phyloP scores from a whole-genome alignment of 2,888 invertebrate species.

The Phyllotreta cruciferae region DNA sequence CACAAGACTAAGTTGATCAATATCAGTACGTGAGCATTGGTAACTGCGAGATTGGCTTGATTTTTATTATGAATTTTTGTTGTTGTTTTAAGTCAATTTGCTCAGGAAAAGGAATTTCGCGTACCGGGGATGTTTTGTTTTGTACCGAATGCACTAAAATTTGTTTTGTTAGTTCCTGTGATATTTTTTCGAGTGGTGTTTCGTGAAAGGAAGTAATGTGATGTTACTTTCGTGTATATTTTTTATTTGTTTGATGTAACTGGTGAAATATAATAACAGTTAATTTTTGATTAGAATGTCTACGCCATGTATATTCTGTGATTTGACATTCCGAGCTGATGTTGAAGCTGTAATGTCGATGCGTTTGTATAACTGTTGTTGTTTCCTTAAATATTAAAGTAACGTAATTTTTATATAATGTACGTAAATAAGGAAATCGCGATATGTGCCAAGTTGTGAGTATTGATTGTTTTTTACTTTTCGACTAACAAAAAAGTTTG shows the following conservation, averaged over 20 bases:
- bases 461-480: constrained; percentile 14
- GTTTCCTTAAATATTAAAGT: constrained; percentile 8
- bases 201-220: no score
- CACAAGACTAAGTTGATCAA: constrained; percentile 45
- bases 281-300: not conserved
- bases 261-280: not conserved
- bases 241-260: not conserved
- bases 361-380: constrained; percentile 2
- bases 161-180: no score
- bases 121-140: no score
- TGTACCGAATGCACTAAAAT: no score
- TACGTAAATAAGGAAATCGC: constrained; percentile 3
- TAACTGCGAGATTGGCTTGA: not conserved
- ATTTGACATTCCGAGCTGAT: constrained; percentile 1
- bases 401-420: not conserved
- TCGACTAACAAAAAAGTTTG: constrained; percentile 14
- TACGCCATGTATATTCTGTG: not conserved
- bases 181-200: no score
- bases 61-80: constrained; percentile 1
- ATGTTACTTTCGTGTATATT: no score
- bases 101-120: no score
- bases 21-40: constrained; percentile 33
- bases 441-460: constrained; percentile 31
- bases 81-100: constrained; percentile 1
- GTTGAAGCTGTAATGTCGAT: not conserved